phyloP scores from a whole-genome alignment of 1,140 invertebrate species.

The Platorchestia sp. region DNA sequence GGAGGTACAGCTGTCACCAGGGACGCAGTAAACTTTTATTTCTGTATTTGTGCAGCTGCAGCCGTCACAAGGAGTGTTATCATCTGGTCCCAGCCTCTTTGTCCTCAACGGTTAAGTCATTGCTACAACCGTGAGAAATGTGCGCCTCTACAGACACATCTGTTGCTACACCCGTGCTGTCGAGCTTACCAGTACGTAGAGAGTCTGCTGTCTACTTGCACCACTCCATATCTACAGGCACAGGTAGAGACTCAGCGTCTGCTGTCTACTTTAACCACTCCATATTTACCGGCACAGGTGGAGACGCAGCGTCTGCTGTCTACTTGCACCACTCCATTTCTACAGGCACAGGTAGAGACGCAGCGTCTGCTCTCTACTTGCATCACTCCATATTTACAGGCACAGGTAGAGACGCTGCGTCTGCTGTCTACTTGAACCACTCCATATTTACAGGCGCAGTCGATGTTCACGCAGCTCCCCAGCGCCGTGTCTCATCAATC shows the following conservation, averaged over 20 bases:
- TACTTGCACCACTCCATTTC: background rate
- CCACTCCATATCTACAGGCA: no score
- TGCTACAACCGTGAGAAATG: background rate
- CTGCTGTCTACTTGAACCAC: background rate
- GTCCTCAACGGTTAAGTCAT: background rate
- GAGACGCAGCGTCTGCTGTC: no score
- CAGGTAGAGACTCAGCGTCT: no score
- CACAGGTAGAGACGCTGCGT: background rate
- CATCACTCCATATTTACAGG: background rate
- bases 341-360: background rate
- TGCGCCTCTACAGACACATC: background rate
- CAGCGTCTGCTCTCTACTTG: background rate
- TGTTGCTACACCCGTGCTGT: no score
- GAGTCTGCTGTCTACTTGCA: no score
- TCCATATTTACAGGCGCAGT: background rate
- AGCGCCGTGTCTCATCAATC: background rate
- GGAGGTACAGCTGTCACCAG: background rate
- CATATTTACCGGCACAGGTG: no score
- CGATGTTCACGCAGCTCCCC: background rate
- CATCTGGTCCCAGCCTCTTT: background rate
- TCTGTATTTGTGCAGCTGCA: background rate
- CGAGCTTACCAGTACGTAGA: no score
- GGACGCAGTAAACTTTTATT: background rate
- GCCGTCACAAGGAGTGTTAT: background rate
- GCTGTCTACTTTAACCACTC: no score